Evolutionary conservation across 2,797 vertebrate species (phyloP).

Genomic region (Sebastes trivittatus): DNA sequence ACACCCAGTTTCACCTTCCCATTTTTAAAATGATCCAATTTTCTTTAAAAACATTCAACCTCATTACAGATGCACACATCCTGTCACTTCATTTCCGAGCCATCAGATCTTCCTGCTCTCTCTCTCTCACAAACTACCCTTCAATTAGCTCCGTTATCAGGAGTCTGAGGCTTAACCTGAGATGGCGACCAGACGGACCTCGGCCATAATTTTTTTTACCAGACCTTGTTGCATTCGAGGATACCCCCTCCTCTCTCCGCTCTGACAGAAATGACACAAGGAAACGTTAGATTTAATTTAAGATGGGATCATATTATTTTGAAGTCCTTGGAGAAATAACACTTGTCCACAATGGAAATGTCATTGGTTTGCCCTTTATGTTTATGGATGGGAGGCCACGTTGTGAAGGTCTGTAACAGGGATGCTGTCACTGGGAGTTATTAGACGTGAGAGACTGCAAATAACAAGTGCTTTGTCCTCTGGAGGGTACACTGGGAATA

Average conservation of each 20-base stretch:
- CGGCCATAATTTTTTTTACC: slow-evolving; percentile 33
- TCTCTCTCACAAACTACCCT: slow-evolving; percentile 18
- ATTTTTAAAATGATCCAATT: slow-evolving; percentile 50
- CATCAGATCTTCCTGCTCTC: slow-evolving; percentile 27
- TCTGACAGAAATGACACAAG: slow-evolving; percentile 45
- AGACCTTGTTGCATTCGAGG: slow-evolving; percentile 22
- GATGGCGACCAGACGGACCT: slow-evolving; percentile 17
- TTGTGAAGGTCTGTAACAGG: slow-evolving; percentile 52
- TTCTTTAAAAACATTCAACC: slow-evolving; percentile 33
- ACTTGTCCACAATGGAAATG: slow-evolving; percentile 58
- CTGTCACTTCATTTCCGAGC: slow-evolving; percentile 43
- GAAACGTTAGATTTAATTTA: slow-evolving; percentile 61
- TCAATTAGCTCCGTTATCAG: slow-evolving; percentile 66
- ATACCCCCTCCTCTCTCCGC: slow-evolving; percentile 11
- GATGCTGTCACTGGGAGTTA: slow-evolving; percentile 52
- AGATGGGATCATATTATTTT: slow-evolving; percentile 57
- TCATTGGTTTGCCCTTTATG: slow-evolving; percentile 65
- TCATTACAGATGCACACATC: slow-evolving; percentile 54
- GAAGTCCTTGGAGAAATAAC: slow-evolving; percentile 73
- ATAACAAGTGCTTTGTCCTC: slow-evolving; percentile 42
- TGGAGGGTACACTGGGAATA: slow-evolving; percentile 1
- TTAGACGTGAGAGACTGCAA: slow-evolving; percentile 45
- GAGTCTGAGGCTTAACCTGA: slow-evolving; percentile 56
- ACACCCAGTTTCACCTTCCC: slow-evolving; percentile 27
- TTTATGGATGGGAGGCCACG: slow-evolving; percentile 64